Percentiles rank a stretch among this genome's conserved stretches.
Evolutionary conservation across 2,888 invertebrate genomes (phyloP).

Genomic region (Euzetes globulus): DNA sequence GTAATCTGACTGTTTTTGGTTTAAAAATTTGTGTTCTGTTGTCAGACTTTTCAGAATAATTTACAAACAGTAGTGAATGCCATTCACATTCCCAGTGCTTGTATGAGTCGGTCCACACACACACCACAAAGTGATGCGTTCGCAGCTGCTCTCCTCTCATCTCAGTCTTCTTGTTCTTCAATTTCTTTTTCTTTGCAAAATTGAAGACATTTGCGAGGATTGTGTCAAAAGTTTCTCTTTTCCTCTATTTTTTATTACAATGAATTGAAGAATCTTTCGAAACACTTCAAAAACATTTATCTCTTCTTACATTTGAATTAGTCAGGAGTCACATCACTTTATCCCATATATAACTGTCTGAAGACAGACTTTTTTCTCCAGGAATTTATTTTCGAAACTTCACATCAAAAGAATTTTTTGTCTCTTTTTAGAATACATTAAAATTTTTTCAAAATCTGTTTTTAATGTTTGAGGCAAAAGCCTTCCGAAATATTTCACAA

Average conservation of each 20-base stretch:
- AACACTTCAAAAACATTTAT: conserved; percentile 8
- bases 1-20: background rate
- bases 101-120: background rate
- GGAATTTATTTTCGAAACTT: background rate
- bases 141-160: conserved; percentile 18
- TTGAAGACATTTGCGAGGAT: background rate
- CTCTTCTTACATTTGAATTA: background rate
- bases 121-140: background rate
- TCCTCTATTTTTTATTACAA: background rate
- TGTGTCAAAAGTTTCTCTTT: background rate
- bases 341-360: background rate
- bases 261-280: background rate
- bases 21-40: background rate
- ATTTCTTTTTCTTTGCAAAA: background rate
- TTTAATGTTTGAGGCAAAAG: background rate
- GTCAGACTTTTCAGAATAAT: background rate
- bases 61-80: conserved; percentile 13
- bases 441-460: background rate
- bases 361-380: background rate
- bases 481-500: background rate
- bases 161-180: background rate
- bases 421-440: background rate
- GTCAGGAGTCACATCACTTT: background rate
- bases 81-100: background rate
- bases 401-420: background rate